Evolutionary conservation across 2,888 invertebrate species (phyloP), one percentile per base, ranked within the genome.

Genomic region (Spilosoma lubricipeda): DNA sequence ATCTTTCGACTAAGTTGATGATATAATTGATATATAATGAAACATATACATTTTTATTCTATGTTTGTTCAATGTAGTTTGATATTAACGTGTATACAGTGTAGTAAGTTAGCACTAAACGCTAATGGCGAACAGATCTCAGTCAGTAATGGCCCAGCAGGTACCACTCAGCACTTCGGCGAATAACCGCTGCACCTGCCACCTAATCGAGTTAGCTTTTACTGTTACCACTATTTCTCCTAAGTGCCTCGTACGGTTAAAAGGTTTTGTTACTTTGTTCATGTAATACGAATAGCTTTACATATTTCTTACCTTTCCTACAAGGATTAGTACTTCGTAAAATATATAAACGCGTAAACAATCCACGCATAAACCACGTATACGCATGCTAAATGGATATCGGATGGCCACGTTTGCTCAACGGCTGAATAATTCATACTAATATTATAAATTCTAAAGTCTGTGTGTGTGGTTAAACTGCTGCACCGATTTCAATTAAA

Each of bases 171-270:
- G 45, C 77, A 74, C 66, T 73, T 72, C 72, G 67, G 67, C 20
- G 36, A 71, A 76, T 84, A 82, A 79, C 74, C 64, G 67, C 65
- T 52, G 79, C 74, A 75, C 84, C 79, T 77, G 74, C 48, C 39
- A 39, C 45, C 56, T 75, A 78, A 83, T 76, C 56, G 56, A 71
- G 56, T 77, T 83, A 67, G 64, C 64, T 73, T 71, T 83, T 73
- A 76, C 73, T 73, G 64, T 48, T 71, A 63, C 56, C 23, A 67
- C 63, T 69, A 66, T 36, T 56, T 65, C 63, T 74, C 66, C 20
- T 15, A 20, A 70, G 59, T 63, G 52, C 48, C 66, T 67, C 33
- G 4, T 64, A 59, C 42, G 52, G 71, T 69, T 83, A 70, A 74
- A 63, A 66, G 36, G 64, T 77, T 73, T 56, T 23, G 1, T 23